Evolutionary conservation across 1,140 invertebrate genomes (phyloP).

Genomic region (Neoseiulus cucumeris): DNA sequence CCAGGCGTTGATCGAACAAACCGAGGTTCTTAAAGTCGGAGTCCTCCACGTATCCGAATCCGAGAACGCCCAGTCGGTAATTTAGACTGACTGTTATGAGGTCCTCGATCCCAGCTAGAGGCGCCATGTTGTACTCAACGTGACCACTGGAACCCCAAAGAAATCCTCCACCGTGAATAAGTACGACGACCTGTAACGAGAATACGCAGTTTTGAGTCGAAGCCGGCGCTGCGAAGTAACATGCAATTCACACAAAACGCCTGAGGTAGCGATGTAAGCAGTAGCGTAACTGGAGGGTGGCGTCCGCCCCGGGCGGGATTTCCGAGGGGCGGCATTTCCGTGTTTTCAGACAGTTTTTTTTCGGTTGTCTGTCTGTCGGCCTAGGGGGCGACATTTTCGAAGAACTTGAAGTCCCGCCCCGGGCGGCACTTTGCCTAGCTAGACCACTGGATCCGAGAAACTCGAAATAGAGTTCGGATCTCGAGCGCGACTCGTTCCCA

Average conservation of each 20-base stretch:
- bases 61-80: not conserved
- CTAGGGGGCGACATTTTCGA: too few relatives aligned
- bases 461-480: too few relatives aligned
- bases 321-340: too few relatives aligned
- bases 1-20: constrained; percentile 79
- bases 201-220: not conserved
- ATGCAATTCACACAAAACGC: too few relatives aligned
- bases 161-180: not conserved
- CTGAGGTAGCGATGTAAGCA: not conserved
- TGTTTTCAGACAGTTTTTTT: too few relatives aligned
- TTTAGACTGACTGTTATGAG: not conserved
- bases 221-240: too few relatives aligned
- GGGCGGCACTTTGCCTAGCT: too few relatives aligned
- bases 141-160: not conserved
- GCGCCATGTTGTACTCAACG: not conserved
- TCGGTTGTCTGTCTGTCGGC: too few relatives aligned
- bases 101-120: not conserved
- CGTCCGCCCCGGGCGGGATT: not conserved
- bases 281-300: not conserved
- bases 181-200: not conserved
- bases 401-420: too few relatives aligned
- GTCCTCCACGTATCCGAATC: not conserved
- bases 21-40: constrained; percentile 29
- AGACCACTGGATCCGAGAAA: too few relatives aligned
- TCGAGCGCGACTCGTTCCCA: too few relatives aligned